Evolutionary conservation across 2,888 invertebrate genomes (phyloP), one percentile per base, ranked within the genome.

Genomic region (Myopa testacea): DNA sequence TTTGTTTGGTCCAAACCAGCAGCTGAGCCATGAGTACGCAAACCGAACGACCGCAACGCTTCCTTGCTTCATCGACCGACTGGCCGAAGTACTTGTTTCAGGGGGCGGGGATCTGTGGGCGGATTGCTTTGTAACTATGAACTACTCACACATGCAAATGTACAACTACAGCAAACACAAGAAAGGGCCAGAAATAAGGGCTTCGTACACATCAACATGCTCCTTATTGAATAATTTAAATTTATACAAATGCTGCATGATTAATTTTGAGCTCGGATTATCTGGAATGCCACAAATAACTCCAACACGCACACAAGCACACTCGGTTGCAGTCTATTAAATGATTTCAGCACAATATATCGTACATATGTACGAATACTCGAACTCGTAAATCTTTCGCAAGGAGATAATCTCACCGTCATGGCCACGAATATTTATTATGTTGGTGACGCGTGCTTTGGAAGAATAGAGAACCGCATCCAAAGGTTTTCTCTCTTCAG

Each of bases 231-330:
- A 55, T 75, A 65, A 67, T 69, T 75, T 60, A 14, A 68, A 69
- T 75, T 75, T 45, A 26, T 50, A 38, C 69, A 45, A 69, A 75
- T 58, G 60, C 58, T 40, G 38, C 40, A 69, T 75, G 60, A 75
- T 75, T 69, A 75, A 69, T 75, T 38, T 14, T 60, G 45, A 34
- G 75, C n/a, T 50, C 19, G 50, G 69, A 19, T 75, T 75, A 75
- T 68, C 19, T 60, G 12, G 14, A 63, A 4, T n/a, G n/a, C 58
- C 65, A 73, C 14, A 52, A 70, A 65, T 38, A 38, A 37, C 37
- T 38, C 16, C 37, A 34, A 34, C 38, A 55, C 65, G n/a, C 34
- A 65, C 74, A 74, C 63, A 65, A 12, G 34, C 50, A 45, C 72
- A 58, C 72, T 14, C 55, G 4, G 16, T 26, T 45, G 38, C 38